Evolutionary conservation across 2,797 vertebrate genomes (phyloP), one percentile per base, ranked within the genome.

Genomic region (Sebastes oblongus): DNA sequence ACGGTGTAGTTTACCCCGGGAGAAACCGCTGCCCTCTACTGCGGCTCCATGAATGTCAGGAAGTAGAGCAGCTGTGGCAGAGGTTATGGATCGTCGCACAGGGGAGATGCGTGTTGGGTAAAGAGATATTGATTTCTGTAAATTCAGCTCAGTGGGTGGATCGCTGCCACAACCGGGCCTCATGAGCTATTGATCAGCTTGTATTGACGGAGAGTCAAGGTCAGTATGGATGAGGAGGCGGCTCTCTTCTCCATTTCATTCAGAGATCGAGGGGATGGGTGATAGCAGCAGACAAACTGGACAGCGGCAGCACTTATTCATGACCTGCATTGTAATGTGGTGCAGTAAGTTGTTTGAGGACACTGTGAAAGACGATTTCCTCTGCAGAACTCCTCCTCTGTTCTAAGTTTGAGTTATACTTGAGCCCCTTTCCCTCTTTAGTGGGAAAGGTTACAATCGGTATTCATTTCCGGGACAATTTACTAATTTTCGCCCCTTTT

Each of bases 91-190:
- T 93, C 42, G 85, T 32, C 9, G 70, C 79, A 32, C 73, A 4
- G 85, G 80, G 72, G 83, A 78, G 76, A 66, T 84, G 73, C 39
- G 64, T 76, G 85, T 82, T 66, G 82, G 89, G 80, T 86, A 82
- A 86, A 90, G 92, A 86, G 89, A 86, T 93, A 94, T 92, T 81
- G 93, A 94, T 93, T 91, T 88, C 83, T 86, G 89, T 90, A 91
- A 88, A 93, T 93, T 92, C 91, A 90, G 89, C 92, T 92, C 85
- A 71, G 86, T 79, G 91, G 86, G 91, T 86, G 86, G 86, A 90
- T 86, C 13, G 73, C 86, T 84, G 89, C 87, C 85, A 78, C 85
- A 69, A 75, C 78, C 56, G n/a, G 39, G 77, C 82, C 89, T 89
- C 78, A 52, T 88, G 86, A 90, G 89, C 84, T 91, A 94, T 94